These are phyloP conservation scores for Osmoderma eremita DNA, from an alignment of 2,888 invertebrate genomes.

Conservation along the genomic window DNA sequence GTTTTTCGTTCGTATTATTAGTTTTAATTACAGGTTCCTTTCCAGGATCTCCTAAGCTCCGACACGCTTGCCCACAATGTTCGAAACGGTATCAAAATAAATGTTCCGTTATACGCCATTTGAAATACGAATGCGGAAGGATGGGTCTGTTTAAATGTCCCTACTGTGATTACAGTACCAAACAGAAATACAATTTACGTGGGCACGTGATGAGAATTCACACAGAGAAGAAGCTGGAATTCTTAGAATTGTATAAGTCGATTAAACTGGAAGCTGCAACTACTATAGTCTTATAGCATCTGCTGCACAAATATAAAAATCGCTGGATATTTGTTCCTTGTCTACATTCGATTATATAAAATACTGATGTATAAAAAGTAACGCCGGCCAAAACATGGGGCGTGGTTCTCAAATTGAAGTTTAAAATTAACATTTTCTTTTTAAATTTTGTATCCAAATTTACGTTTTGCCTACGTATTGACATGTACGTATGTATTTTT, in stretches of 20 bases:
- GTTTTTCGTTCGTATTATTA: conserved; percentile 20
- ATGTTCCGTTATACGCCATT: conserved; percentile 45
- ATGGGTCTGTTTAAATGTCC: conserved; percentile 70
- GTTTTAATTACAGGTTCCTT: conserved; percentile 27
- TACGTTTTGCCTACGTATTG: too few relatives aligned
- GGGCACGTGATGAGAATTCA: conserved; percentile 65
- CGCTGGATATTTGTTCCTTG: too few relatives aligned
- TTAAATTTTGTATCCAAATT: too few relatives aligned
- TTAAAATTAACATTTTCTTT: too few relatives aligned
- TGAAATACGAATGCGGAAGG: conserved; percentile 47
- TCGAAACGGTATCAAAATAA: conserved; percentile 45
- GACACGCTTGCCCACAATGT: conserved; percentile 42
- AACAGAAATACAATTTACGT: conserved; percentile 80
- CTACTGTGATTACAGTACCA: conserved; percentile 78
- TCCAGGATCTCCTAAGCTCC: conserved; percentile 22
- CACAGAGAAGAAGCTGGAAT: conserved; percentile 25
- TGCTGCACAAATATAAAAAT: neutral
- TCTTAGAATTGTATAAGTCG: conserved; percentile 32
- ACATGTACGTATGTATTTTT: too few relatives aligned
- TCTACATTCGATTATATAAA: too few relatives aligned
- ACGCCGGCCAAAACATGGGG: too few relatives aligned
- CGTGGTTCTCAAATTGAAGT: too few relatives aligned
- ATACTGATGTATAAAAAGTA: too few relatives aligned
- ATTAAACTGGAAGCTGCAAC: conserved; percentile 20
- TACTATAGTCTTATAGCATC: conserved; percentile 22